Base-by-base conservation (phyloP, 2,113 vertebrate genomes). In the Raja brachyura region DNA sequence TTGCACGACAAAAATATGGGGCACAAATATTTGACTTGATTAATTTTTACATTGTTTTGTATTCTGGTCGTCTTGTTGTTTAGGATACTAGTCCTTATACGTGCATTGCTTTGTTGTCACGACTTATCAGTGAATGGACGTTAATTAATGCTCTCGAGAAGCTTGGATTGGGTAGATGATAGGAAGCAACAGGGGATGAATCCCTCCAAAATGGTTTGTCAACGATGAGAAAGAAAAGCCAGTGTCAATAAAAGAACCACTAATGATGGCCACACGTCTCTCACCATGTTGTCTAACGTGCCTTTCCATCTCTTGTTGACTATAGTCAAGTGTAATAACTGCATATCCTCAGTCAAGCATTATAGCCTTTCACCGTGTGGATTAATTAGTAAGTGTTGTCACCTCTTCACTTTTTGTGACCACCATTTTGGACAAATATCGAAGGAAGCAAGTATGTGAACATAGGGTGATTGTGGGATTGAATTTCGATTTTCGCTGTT, bases 191-290 rank as follows among this genome's bases (percentile, higher is more conserved):
- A 94, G 95, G 94, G 94, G 94, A 95, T 95, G 95, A 93, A 94
- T 94, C 94, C 93, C 94, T 95, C 94, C 93, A 94, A 96, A 95
- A 94, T 93, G 90, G 95, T 94, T 94, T 95, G 94, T 94, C 94
- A 94, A 94, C 93, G 94, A 94, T 93, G 93, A 95, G 94, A 95
- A 95, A 95, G 92, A 94, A 94, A 94, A 95, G 95, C 93, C 93
- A 94, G 93, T 81, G 94, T 95, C 94, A 86, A 93, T 94, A 93
- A 95, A 94, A 95, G 94, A 93, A 18, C 94, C 93, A 94, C 95
- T 95, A 95, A 96, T 95, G 95, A 96, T 95, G 95, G 94, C 95
- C 95, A 95, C 96, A 96, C 95, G 95, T 95, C 96, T 96, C 95
- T 95, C 95, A 94, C 95, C 95, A 95, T 95, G 95, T 93, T 95